phyloP scores from a whole-genome alignment of 2,113 vertebrate species.

The Sterrhoptilus dennistouni region DNA sequence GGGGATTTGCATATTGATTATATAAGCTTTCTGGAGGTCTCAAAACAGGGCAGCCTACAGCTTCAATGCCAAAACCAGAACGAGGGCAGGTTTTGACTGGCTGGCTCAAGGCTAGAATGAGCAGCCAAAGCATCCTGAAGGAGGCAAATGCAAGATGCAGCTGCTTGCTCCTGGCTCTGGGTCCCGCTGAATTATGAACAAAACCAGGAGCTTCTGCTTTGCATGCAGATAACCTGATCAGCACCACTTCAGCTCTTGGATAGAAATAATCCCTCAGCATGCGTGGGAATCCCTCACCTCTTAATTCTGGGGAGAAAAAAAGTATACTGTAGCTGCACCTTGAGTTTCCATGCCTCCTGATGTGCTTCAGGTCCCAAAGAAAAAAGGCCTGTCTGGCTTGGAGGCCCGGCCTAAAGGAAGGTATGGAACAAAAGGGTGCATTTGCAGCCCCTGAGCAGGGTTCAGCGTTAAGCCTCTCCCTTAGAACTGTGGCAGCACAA shows the following conservation, averaged over 20 bases:
- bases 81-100: constrained; percentile 65
- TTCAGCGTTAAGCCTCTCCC: constrained; percentile 36
- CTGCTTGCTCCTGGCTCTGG: constrained; percentile 18
- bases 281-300: constrained; percentile 7
- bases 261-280: constrained; percentile 5
- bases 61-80: constrained; percentile 58
- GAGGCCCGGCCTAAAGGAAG: not conserved
- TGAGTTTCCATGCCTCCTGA: not conserved
- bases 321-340: not conserved
- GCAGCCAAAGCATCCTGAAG: constrained; percentile 38
- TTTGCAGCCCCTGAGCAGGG: not conserved
- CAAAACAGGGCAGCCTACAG: constrained; percentile 1
- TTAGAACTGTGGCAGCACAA: not conserved
- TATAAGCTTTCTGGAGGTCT: constrained; percentile 49
- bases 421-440: not conserved
- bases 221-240: constrained; percentile 50
- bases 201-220: constrained; percentile 56
- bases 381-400: not conserved
- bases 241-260: not conserved
- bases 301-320: not conserved
- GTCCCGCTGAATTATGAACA: constrained; percentile 30
- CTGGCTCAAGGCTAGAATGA: constrained; percentile 54
- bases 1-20: constrained; percentile 36
- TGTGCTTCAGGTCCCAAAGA: not conserved
- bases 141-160: constrained; percentile 36